A percentile compares a stretch with the other conserved stretches of the same genome.
Conservation (phyloP, 2,888 invertebrate genomes). For the Pachycephus smyrnensis region DNA sequence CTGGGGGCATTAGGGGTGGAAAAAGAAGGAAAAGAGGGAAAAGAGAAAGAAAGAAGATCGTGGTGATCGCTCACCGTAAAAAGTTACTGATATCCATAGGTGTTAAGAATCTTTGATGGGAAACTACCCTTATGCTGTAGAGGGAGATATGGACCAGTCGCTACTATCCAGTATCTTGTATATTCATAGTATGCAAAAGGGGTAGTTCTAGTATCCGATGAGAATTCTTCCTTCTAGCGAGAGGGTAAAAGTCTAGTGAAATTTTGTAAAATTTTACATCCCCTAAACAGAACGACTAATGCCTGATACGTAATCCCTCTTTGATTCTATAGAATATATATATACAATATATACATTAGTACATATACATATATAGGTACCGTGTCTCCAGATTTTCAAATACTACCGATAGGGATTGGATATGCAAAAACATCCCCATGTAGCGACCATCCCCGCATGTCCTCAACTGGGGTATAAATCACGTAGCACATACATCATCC, state of each 20-base stretch:
- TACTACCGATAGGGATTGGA: neutral
- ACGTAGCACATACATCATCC: slow-evolving; percentile 47
- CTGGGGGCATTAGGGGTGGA: neutral
- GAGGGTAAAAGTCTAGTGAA: neutral
- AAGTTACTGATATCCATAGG: neutral
- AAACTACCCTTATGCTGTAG: neutral
- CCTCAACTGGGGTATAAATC: slow-evolving; percentile 46
- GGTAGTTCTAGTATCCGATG: neutral
- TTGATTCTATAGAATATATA: neutral
- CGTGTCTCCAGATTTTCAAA: neutral
- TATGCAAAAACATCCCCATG: slow-evolving; percentile 14
- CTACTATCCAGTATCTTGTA: neutral
- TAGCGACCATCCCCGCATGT: slow-evolving; percentile 21
- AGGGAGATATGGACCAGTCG: neutral
- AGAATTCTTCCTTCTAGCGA: neutral
- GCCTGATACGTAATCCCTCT: neutral
- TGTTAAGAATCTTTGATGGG: neutral
- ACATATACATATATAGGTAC: slow-evolving; percentile 1
- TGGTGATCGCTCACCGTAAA: neutral
- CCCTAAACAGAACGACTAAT: neutral
- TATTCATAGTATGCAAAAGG: neutral
- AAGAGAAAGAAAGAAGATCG: neutral
- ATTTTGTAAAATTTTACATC: neutral
- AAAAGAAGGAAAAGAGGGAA: neutral
- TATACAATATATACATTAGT: neutral